phyloP scores from a whole-genome alignment of 2,888 invertebrate species.

The Exephanes ischioxanthus region DNA sequence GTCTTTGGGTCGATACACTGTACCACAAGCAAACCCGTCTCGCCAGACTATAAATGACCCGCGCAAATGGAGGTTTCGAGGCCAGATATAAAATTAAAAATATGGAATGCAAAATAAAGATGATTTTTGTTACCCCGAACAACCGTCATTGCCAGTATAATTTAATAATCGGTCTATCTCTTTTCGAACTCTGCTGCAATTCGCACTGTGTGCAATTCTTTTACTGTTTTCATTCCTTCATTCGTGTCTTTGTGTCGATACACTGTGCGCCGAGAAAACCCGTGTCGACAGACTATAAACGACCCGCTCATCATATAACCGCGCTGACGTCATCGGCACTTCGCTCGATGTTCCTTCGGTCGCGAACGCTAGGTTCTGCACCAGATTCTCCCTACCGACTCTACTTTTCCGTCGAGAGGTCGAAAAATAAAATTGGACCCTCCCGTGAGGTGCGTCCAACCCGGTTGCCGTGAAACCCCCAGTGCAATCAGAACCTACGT shows the following conservation, averaged over 20 bases:
- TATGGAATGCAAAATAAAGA: too few relatives aligned
- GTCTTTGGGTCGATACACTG: background rate
- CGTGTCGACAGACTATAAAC: conserved; percentile 38
- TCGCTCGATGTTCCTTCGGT: background rate
- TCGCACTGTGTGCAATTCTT: background rate
- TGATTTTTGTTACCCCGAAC: background rate
- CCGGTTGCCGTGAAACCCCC: conserved; percentile 64
- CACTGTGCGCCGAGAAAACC: conserved; percentile 23
- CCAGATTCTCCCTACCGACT: conserved; percentile 5
- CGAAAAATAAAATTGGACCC: conserved; percentile 68
- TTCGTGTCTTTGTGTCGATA: background rate
- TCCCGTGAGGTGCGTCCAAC: conserved; percentile 66
- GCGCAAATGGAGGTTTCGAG: background rate
- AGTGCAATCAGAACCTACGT: conserved; percentile 68
- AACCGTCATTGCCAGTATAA: background rate
- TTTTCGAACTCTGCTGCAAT: too few relatives aligned
- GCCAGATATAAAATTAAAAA: too few relatives aligned
- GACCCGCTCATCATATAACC: conserved; percentile 31
- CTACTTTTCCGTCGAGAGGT: conserved; percentile 53
- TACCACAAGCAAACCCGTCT: conserved; percentile 33
- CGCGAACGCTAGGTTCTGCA: conserved; percentile 4
- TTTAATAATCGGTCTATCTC: background rate
- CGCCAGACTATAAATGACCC: conserved; percentile 38
- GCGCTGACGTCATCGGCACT: conserved; percentile 30
- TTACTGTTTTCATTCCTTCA: background rate